phyloP scores from a whole-genome alignment of 2,888 invertebrate genomes.

The Philonicus albiceps region DNA sequence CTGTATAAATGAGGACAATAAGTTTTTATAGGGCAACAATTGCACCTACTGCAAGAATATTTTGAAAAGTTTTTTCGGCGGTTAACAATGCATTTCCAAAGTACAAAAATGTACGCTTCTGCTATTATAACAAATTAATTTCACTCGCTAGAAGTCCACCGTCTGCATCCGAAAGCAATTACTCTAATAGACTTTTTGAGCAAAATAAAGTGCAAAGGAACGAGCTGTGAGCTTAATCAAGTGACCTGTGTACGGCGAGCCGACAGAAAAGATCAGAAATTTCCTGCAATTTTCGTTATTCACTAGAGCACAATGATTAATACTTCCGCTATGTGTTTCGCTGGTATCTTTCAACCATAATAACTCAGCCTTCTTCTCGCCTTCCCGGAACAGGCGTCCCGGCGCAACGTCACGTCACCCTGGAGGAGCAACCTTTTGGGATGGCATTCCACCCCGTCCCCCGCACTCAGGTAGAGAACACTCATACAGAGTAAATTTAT shows the following conservation, averaged over 20 bases:
- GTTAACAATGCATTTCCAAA: background rate
- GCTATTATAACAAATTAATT: background rate
- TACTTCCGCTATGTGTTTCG: background rate
- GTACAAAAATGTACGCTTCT: background rate
- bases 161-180: background rate
- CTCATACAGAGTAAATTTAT: background rate
- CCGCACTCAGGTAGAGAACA: background rate
- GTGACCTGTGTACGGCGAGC: background rate
- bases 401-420: background rate
- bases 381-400: background rate
- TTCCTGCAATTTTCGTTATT: background rate
- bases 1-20: background rate
- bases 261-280: background rate
- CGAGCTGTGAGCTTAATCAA: background rate
- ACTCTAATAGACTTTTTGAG: background rate
- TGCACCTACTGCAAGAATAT: background rate
- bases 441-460: background rate
- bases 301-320: background rate
- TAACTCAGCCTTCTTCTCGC: background rate
- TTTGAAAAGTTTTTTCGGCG: background rate
- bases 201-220: background rate
- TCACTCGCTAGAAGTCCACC: background rate
- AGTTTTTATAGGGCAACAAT: background rate
- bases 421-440: background rate
- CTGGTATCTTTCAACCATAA: constrained; percentile 8